Evolutionary conservation across 2,888 invertebrate genomes (phyloP).

Genomic region (Andrena bucephala): DNA sequence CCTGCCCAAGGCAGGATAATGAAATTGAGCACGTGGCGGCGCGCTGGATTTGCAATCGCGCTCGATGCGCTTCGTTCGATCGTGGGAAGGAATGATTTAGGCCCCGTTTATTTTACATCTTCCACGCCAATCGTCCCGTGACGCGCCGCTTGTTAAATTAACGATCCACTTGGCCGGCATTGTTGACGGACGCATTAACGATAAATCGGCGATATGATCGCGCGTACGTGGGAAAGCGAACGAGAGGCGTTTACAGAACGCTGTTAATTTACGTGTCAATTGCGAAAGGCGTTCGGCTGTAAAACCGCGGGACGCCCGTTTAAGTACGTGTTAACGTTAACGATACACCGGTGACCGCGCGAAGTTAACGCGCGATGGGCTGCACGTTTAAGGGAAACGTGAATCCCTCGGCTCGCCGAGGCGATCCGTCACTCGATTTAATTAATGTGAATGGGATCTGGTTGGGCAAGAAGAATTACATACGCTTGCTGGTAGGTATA

Average conservation of each 20-base stretch:
- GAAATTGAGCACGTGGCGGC: constrained; percentile 3
- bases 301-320: constrained; percentile 13
- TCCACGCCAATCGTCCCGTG: constrained; percentile 7
- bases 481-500: background rate
- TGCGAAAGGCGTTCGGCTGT: constrained; percentile 23
- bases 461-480: background rate
- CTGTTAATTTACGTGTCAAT: constrained; percentile 44
- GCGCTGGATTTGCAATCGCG: background rate
- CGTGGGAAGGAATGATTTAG: constrained; percentile 41
- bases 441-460: background rate
- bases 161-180: constrained; percentile 17
- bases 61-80: constrained; percentile 10
- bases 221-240: constrained; percentile 43
- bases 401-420: background rate
- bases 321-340: constrained; percentile 38
- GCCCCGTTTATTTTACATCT: constrained; percentile 12
- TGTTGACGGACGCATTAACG: constrained; percentile 35
- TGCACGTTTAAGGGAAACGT: constrained; percentile 6
- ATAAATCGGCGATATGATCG: constrained; percentile 20
- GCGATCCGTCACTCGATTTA: background rate
- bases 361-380: background rate
- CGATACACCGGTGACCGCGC: background rate
- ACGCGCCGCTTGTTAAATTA: constrained; percentile 25
- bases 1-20: background rate
- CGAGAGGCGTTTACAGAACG: constrained; percentile 1